Conservation (phyloP, 2,113 vertebrate genomes). For the Lucifuga dentata region DNA sequence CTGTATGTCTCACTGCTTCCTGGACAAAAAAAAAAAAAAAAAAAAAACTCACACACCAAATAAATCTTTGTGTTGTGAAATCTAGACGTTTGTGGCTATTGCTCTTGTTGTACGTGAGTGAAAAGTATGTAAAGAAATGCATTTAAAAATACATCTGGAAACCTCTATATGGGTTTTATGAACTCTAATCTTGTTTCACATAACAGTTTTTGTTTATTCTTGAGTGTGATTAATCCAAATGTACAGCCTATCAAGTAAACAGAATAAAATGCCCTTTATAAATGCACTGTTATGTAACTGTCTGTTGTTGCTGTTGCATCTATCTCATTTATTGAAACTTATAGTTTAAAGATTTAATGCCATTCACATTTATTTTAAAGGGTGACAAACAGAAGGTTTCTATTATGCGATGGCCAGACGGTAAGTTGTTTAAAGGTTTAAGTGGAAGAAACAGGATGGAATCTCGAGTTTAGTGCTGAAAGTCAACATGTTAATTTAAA, state of each 20-base stretch:
- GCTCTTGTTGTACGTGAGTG: slow-evolving; percentile 27
- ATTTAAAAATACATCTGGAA: slow-evolving; percentile 31
- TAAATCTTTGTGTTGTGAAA: slow-evolving; percentile 8
- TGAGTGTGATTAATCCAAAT: slow-evolving; percentile 50
- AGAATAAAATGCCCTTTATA: slow-evolving; percentile 63
- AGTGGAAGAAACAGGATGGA: slow-evolving; percentile 5
- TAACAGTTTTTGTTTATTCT: slow-evolving; percentile 12
- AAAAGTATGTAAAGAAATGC: slow-evolving; percentile 11
- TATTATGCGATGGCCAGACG: slow-evolving; percentile 46
- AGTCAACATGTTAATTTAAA: slow-evolving; percentile 14
- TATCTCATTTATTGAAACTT: slow-evolving; percentile 3
- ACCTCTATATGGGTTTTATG: background rate
- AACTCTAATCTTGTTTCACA: slow-evolving; percentile 24
- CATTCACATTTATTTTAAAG: slow-evolving; percentile 21
- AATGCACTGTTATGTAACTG: slow-evolving; percentile 62
- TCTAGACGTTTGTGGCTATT: slow-evolving; percentile 11
- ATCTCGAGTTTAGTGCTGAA: slow-evolving; percentile 15
- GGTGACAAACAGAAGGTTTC: slow-evolving; percentile 4
- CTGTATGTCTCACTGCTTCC: slow-evolving; percentile 21
- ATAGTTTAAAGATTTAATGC: slow-evolving; percentile 31
- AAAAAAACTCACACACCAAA: slow-evolving; percentile 5
- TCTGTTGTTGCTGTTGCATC: slow-evolving; percentile 1
- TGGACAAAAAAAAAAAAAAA: slow-evolving; percentile 11
- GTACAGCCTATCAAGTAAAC: slow-evolving; percentile 17
- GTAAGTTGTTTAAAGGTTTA: slow-evolving; percentile 64